Base-by-base conservation (phyloP, 2,888 invertebrate genomes). In the Eilema depressum region DNA sequence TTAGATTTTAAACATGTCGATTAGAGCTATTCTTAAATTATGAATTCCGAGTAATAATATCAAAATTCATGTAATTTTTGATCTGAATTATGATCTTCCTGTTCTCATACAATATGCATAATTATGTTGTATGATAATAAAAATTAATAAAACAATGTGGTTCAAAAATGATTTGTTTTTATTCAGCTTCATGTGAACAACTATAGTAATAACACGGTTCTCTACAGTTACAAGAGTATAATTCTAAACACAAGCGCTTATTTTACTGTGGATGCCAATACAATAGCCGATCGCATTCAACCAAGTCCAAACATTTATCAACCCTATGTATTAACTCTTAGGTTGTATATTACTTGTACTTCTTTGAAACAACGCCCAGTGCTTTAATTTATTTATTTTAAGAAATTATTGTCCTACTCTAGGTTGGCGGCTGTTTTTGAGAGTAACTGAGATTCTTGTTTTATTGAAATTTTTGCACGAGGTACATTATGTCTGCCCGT, bases 311-410 rank as follows among this genome's bases (percentile, higher is more conserved):
- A 71, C 77, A 71, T 10, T 70, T 12, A 61, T 60, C 23, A 70
- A 73, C 68, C 77, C 68, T 73, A 26, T 26, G 23, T 59, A 28
- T 25, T 20, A 62, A 5, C 30, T 23, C 5, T n/a, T n/a, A 47
- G 12, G 8, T 53, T 53, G 53, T 53, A 53, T 53, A 53, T 77
- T 77, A 66, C 67, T 65, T 56, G 67, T 70, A 69, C 53, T 69
- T 74, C 78, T 76, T 80, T 76, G 63, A 72, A 47, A 37, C 63
- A 20, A 68, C 71, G 71, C 47, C 47, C 25, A 62, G 47, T 75
- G 73, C 75, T 80, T 76, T 72, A 76, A 77, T 80, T 78, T 76
- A 78, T 74, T 80, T 80, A 73, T 66, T 76, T 74, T 70, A 78
- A 80, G 78, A 11, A 60, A 59, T 61, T 70, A 25, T 71, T 66